Base-by-base conservation (phyloP, 2,888 invertebrate genomes). In the Synanthedon tipuliformis region DNA sequence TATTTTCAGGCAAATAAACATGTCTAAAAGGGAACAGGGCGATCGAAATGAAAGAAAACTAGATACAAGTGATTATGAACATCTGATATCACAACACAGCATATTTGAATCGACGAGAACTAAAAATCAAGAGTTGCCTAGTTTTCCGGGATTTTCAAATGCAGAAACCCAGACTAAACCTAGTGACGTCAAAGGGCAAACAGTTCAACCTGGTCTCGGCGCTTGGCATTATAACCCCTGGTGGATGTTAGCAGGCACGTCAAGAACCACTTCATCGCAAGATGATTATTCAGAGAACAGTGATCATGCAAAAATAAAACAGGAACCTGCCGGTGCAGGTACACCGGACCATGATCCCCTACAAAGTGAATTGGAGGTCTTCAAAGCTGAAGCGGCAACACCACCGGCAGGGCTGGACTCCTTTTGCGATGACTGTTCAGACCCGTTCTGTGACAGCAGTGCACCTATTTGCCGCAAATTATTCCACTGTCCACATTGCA, bases 161-260 rank as follows among this genome's bases (percentile, higher is more conserved):
- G 88, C 88, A 18, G 88, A 88, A 73, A 88, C 88, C 48, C 88
- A 88, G 72, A 88, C 88, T 50, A 88, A 88, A 68, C 69, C 78
- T 54, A 81, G 79, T 67, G 88, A 88, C 60, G 64, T 87, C 53
- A 83, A 85, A 63, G 75, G 74, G 54, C 85, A 83, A 60, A 57
- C 76, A 16, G 75, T 75, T 23, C 87, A 87, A 53, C 65, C 84
- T 34, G 77, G 80, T 41, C 61, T 88, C 51, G 84, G 86, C 41
- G 71, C 88, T 54, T 88, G 88, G 88, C 88, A 87, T 59, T 88
- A 88, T 61, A 88, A 88, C 55, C 88, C 88, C 27, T 88, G 88
- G 88, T 88, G 88, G 88, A 88, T 88, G 88, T 72, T 88, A 40
- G 88, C 88, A 16, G 78, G 88, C 58, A 88, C 88, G 3, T 88